These are phyloP conservation scores for Philonicus albiceps DNA, from an alignment of 2,888 invertebrate species.

Conservation along the genomic window DNA sequence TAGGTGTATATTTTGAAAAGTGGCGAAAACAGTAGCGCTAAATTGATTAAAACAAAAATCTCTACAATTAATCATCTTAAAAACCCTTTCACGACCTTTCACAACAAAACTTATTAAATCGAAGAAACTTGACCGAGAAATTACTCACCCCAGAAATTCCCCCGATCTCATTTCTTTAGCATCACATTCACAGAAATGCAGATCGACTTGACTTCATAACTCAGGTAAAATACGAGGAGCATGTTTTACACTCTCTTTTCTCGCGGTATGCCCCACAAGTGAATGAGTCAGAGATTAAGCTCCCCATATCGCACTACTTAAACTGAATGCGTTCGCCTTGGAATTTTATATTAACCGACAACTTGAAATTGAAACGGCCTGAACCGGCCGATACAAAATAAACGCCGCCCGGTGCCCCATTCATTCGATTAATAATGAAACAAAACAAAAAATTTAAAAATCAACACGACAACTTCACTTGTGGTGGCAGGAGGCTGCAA, in stretches of 20 bases:
- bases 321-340: slow-evolving; percentile 20
- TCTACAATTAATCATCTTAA: neutral
- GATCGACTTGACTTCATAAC: neutral
- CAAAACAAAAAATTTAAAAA: neutral
- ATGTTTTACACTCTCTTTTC: neutral
- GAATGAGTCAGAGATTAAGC: neutral
- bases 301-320: neutral
- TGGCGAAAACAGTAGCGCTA: no score
- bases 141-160: neutral
- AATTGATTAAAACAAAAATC: neutral
- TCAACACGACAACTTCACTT: neutral
- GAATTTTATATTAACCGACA: slow-evolving; percentile 21
- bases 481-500: neutral
- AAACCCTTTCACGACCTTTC: neutral
- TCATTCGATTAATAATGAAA: neutral
- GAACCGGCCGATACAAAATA: neutral
- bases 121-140: neutral
- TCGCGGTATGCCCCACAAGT: neutral
- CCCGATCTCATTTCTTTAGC: neutral
- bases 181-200: neutral
- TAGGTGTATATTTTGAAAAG: no score
- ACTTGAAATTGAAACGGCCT: neutral
- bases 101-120: neutral
- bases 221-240: neutral
- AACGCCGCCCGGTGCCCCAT: neutral